Evolutionary conservation across 1,140 invertebrate species (phyloP).

Genomic region (Neotoxoptera formosana): DNA sequence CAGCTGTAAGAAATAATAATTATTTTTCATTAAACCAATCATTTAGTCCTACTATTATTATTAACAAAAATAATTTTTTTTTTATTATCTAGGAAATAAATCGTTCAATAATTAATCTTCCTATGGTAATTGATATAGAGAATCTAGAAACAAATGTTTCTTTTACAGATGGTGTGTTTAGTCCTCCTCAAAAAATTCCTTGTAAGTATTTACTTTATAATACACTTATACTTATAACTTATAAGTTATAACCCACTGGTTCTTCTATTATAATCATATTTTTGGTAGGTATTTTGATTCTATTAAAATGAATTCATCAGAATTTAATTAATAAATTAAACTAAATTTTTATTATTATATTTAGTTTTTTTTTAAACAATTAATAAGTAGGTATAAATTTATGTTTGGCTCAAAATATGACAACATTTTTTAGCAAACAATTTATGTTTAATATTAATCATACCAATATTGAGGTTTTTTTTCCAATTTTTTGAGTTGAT

Average conservation of each 20-base stretch:
- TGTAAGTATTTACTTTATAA: constrained; percentile 19
- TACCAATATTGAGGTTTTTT: too few species aligned
- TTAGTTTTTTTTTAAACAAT: too few species aligned
- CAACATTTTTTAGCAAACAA: too few species aligned
- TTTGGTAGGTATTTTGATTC: too few species aligned
- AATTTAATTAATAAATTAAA: too few species aligned
- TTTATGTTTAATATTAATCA: too few species aligned
- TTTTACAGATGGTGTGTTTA: not conserved
- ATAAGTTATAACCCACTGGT: not conserved
- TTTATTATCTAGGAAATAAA: not conserved
- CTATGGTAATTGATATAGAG: constrained; percentile 4
- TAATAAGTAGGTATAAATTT: too few species aligned
- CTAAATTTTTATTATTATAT: too few species aligned
- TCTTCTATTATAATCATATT: not conserved
- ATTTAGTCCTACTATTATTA: not conserved
- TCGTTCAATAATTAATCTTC: not conserved
- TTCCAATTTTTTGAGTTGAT: too few species aligned
- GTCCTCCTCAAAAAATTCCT: constrained; percentile 8
- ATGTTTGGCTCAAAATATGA: too few species aligned
- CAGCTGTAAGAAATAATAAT: constrained; percentile 8
- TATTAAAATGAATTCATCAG: too few species aligned
- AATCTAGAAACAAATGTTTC: constrained; percentile 30
- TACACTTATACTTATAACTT: not conserved
- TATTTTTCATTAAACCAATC: not conserved
- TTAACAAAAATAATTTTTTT: not conserved